Conservation (phyloP, 2,797 vertebrate species). For the Lagocephalus sceleratus region DNA sequence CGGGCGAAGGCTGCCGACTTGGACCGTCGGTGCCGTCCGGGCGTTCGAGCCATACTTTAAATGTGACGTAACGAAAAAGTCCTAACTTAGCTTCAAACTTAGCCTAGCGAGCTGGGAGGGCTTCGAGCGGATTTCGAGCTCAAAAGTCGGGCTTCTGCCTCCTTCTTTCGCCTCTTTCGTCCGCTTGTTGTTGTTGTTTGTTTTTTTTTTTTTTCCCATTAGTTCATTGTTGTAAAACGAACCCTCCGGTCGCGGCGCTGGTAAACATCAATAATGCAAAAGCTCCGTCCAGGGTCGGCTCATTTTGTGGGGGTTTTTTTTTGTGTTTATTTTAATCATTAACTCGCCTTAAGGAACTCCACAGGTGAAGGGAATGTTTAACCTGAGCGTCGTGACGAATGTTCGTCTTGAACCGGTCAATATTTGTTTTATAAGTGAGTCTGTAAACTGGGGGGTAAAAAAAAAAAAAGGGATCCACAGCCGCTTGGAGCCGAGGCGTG, state of each 20-base stretch:
- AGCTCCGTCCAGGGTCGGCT: too few species aligned
- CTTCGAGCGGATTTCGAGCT: too few species aligned
- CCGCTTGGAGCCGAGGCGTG: too few species aligned
- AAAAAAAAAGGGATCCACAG: too few species aligned
- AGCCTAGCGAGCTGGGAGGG: slow-evolving; percentile 33
- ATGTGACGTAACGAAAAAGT: slow-evolving; percentile 66
- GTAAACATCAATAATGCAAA: background rate
- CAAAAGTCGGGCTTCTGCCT: too few species aligned
- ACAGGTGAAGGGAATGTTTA: too few species aligned
- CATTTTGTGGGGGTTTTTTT: too few species aligned
- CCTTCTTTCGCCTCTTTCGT: background rate
- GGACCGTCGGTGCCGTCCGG: slow-evolving; percentile 4
- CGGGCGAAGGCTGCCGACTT: background rate
- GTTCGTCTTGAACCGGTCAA: too few species aligned
- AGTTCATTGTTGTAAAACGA: background rate
- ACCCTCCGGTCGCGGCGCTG: background rate
- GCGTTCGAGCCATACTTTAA: slow-evolving; percentile 32
- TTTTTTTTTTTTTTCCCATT: background rate
- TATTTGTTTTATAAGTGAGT: too few species aligned
- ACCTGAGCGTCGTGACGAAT: too few species aligned
- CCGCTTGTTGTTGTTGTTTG: background rate
- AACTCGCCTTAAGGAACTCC: too few species aligned
- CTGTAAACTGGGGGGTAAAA: too few species aligned
- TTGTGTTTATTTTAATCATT: background rate
- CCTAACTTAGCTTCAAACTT: slow-evolving; percentile 64